Evolutionary conservation across 1,140 invertebrate genomes (phyloP), one percentile per base, ranked within the genome.

Genomic region (Tenebrio molitor): DNA sequence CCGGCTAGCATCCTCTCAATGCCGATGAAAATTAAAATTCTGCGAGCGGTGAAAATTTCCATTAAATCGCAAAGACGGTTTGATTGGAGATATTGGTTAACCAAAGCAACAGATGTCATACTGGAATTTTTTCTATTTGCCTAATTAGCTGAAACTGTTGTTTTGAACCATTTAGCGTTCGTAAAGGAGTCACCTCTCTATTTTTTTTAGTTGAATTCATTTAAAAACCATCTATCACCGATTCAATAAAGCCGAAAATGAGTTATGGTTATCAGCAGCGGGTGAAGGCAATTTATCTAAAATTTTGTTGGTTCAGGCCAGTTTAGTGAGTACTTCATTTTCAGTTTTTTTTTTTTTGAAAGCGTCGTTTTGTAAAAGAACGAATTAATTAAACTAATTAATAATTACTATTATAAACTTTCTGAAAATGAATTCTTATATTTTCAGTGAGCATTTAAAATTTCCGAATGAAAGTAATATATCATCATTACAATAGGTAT

Each of bases 101-200:
- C 21, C 44, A 58, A 14, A 58, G 50, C 50, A 58, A 58, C 50
- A 58, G 50, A 29, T 58, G 23, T 58, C 50, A 25, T 12, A 44
- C 7, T 44, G 16, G 17, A 16, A 44, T 44, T 44, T 44, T 44
- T 44, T 6, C 42, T 8, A 12, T 29, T 29, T 8, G 25, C 25
- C n/a, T n/a, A n/a, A n/a, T n/a, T n/a, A n/a, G n/a, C n/a, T n/a
- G n/a, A n/a, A n/a, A n/a, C n/a, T n/a, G n/a, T n/a, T n/a, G n/a
- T n/a, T n/a, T n/a, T n/a, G n/a, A n/a, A 39, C 36, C 15, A 6
- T 39, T 39, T 39, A 39, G n/a, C 15, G n/a, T n/a, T n/a, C n/a
- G n/a, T n/a, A n/a, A n/a, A n/a, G n/a, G n/a, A n/a, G n/a, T n/a
- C n/a, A n/a, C 15, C 36, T 39, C 36, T 39, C 36, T 39, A 39